phyloP scores from a whole-genome alignment of 2,888 invertebrate genomes.

The Orthosia incerta region DNA sequence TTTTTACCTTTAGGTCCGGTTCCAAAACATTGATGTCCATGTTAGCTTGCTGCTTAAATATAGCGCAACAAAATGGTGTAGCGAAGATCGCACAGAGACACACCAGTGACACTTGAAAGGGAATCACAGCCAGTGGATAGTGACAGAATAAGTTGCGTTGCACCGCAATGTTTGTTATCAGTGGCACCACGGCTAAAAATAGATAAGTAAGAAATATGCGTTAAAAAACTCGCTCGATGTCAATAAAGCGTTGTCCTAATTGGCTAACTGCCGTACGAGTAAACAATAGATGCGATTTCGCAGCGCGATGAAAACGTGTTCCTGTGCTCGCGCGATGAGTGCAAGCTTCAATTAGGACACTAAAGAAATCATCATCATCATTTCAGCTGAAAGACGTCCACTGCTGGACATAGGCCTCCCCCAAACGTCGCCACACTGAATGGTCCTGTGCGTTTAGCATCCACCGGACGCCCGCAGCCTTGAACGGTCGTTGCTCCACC shows the following conservation, averaged over 20 bases:
- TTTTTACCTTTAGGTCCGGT: slow-evolving; percentile 20
- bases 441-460: background rate
- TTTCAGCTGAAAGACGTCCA: no score
- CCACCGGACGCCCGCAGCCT: no score
- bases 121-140: slow-evolving; percentile 40
- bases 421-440: background rate
- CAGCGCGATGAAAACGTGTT: no score
- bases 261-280: no score
- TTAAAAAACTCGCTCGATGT: background rate
- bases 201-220: background rate
- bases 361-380: no score
- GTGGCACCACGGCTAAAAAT: slow-evolving; percentile 40
- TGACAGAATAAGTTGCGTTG: slow-evolving; percentile 33
- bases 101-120: slow-evolving; percentile 42
- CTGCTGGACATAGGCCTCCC: background rate
- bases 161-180: slow-evolving; percentile 31
- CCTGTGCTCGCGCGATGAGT: no score
- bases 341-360: no score
- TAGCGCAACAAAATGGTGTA: slow-evolving; percentile 41
- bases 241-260: background rate
- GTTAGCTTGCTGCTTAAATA: slow-evolving; percentile 22
- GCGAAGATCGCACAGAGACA: slow-evolving; percentile 8
- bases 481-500: background rate
- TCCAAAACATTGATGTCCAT: slow-evolving; percentile 24
- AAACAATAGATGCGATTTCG: no score